These are phyloP conservation scores for Morpho deidamia DNA, from an alignment of 2,888 invertebrate species.

Conservation along the genomic window DNA sequence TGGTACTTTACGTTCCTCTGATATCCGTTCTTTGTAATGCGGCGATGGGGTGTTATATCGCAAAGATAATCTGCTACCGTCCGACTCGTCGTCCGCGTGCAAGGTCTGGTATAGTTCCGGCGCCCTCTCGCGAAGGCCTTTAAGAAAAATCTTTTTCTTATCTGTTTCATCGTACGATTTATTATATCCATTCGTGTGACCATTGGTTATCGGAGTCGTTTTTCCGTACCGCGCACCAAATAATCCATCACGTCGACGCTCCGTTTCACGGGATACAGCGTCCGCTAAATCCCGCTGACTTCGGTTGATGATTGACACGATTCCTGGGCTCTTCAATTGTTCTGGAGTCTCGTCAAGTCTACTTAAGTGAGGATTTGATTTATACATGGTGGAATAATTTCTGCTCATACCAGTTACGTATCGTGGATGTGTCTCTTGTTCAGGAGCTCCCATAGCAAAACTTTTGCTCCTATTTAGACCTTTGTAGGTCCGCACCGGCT, in stretches of 20 bases:
- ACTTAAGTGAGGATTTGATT: conserved; percentile 88
- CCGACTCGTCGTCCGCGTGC: conserved; percentile 80
- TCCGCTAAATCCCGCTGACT: conserved; percentile 88
- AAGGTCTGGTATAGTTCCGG: conserved; percentile 85
- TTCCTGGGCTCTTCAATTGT: conserved; percentile 89
- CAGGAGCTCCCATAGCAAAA: conserved; percentile 87
- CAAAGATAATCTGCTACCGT: conserved; percentile 65
- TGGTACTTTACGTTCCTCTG: conserved; percentile 64
- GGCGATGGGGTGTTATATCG: conserved; percentile 69
- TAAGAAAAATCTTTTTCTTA: conserved; percentile 83
- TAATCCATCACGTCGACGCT: conserved; percentile 71
- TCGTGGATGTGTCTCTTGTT: conserved; percentile 67
- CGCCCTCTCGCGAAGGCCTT: conserved; percentile 83
- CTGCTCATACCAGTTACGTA: conserved; percentile 69
- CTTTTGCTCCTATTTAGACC: conserved; percentile 89
- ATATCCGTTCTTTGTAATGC: conserved; percentile 67
- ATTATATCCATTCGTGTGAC: conserved; percentile 63
- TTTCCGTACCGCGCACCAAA: conserved; percentile 78
- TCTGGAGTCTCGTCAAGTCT: conserved; percentile 83
- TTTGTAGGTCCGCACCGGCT: conserved; percentile 88
- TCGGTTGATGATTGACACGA: conserved; percentile 90
- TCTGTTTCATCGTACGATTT: conserved; percentile 73
- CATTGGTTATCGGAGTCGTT: conserved; percentile 72
- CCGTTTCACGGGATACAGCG: conserved; percentile 74
- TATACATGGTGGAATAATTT: conserved; percentile 81